A percentile compares a stretch with the other conserved stretches of the same genome.
Conservation (phyloP, 2,797 vertebrate genomes). For the Sebastes diaconus region DNA sequence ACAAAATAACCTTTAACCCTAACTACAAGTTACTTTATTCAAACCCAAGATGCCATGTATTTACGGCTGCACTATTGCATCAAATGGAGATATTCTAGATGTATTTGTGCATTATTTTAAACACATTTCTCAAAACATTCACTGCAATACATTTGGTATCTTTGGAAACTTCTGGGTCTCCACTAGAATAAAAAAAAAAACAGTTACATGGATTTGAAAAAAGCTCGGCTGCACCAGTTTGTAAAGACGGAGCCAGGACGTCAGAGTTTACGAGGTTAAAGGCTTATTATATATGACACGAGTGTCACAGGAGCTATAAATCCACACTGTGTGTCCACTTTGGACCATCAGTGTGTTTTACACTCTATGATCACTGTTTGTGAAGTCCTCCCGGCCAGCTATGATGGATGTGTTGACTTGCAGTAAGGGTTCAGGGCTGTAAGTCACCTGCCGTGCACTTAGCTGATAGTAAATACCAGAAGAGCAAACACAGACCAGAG, state of each 20-base stretch:
- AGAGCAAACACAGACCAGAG: conserved; percentile 59
- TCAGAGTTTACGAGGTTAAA: conserved; percentile 23
- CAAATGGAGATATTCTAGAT: neutral
- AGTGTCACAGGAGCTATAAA: conserved; percentile 29
- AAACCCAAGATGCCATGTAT: neutral
- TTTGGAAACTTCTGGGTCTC: neutral
- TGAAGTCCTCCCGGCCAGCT: conserved; percentile 47
- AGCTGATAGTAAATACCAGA: conserved; percentile 69
- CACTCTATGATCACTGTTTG: conserved; percentile 25
- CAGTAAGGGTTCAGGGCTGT: conserved; percentile 29
- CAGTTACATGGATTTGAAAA: neutral
- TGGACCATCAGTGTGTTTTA: conserved; percentile 7
- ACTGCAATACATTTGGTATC: neutral
- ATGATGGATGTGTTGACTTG: conserved; percentile 66
- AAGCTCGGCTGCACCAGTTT: neutral
- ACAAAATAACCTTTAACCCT: neutral
- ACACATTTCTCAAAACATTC: neutral
- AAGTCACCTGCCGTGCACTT: conserved; percentile 56
- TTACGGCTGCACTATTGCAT: neutral
- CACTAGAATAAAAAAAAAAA: neutral
- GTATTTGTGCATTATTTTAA: neutral
- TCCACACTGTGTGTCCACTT: conserved; percentile 27
- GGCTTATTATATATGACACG: neutral
- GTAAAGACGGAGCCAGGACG: neutral
- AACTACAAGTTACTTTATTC: neutral